Base-by-base conservation (phyloP, 2,797 vertebrate species). In the Chromis chromis region DNA sequence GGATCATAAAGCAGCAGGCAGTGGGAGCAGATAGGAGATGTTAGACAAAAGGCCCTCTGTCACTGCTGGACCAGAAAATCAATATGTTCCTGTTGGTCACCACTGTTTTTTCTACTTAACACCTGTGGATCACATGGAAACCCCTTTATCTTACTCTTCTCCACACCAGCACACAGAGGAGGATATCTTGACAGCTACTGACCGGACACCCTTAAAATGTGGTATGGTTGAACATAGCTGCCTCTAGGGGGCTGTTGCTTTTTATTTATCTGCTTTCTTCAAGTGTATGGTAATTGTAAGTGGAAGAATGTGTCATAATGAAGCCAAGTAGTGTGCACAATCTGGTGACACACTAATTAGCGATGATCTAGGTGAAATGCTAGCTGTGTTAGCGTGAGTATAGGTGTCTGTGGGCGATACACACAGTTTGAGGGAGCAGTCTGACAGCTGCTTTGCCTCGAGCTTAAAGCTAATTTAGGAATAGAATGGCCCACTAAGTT, bases 271-370 rank as follows among this genome's bases (percentile, higher is more conserved):
- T 2, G 21, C 25, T 70, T 69, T 44, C 64, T 78, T 56, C 4
- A 64, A 78, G 74, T 83, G 65, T 80, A 81, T 81, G 79, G 65
- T 83, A 61, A 85, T 75, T 64, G 61, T 53, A 77, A 71, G 75
- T 44, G 22, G 58, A 57, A 70, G 66, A 71, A 78, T 82, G 81
- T 78, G 70, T 87, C 78, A 81, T 59, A 76, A 74, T 65, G 70
- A 81, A 85, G 83, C 78, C 70, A 50, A 85, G 74, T 57, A 49
- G 80, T 75, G 82, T 74, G 78, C 70, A 62, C 87, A 88, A 84
- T 92, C 81, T 93, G 91, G 87, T 83, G 85, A 85, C 76, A 82
- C 79, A 77, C 85, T 93, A 93, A 93, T 94, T 93, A 91, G 88
- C 71, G 39, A 87, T 86, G 83, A 92, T 89, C 86, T 80, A 91